A percentile compares a stretch with the other conserved stretches of the same genome.
Evolutionary conservation across 2,797 vertebrate species (phyloP).

Genomic region (Carcharodon carcharias): DNA sequence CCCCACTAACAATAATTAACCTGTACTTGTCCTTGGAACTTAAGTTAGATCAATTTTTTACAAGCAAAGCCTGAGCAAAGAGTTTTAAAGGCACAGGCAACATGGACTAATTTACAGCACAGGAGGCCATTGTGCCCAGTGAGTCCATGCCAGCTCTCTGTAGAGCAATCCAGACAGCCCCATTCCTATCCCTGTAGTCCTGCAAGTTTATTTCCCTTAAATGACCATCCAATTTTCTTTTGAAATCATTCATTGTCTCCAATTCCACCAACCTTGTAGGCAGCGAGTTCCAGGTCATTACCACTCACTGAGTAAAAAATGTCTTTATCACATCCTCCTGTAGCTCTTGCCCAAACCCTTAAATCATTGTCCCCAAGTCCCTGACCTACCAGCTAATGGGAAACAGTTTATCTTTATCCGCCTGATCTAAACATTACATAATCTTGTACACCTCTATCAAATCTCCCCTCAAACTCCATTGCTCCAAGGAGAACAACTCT

Average conservation of each 20-base stretch:
- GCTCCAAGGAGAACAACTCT: background rate
- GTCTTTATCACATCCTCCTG: background rate
- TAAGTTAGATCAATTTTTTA: background rate
- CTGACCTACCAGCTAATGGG: background rate
- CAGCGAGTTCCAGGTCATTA: background rate
- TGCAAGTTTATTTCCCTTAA: background rate
- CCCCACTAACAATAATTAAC: conserved; percentile 1
- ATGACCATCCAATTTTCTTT: background rate
- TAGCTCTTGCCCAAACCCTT: background rate
- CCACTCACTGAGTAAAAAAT: background rate
- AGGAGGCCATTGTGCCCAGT: background rate
- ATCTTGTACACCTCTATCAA: background rate
- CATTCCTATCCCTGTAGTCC: too few relatives aligned
- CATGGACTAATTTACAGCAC: background rate
- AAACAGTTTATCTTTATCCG: background rate
- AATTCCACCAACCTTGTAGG: background rate
- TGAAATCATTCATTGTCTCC: background rate
- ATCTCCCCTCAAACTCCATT: background rate
- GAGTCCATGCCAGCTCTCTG: background rate
- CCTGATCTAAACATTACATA: background rate
- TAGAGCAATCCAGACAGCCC: background rate
- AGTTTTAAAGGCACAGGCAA: background rate
- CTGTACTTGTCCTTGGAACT: background rate
- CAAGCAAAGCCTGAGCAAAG: background rate
- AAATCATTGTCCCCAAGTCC: background rate